A percentile compares a stretch with the other conserved stretches of the same genome.
These are phyloP conservation scores for Campylomormyrus tamandua DNA, from an alignment of 2,113 vertebrate genomes.

Conservation along the genomic window DNA sequence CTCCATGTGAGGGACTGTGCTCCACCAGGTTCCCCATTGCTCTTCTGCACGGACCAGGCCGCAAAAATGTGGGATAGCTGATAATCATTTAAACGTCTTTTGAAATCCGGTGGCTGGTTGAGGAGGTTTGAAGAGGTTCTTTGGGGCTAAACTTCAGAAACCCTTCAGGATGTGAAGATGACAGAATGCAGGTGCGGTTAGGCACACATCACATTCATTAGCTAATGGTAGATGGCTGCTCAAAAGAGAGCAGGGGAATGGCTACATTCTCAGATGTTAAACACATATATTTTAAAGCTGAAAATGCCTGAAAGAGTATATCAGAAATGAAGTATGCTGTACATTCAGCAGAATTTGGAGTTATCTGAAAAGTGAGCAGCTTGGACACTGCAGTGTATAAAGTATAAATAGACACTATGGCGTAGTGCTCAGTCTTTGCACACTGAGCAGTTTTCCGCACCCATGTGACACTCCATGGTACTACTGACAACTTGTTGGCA, in stretches of 20 bases:
- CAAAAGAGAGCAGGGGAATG: neutral
- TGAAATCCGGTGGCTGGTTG: neutral
- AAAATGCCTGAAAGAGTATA: neutral
- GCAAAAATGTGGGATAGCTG: neutral
- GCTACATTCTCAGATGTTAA: neutral
- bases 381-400: neutral
- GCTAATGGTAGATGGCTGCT: neutral
- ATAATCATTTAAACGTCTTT: neutral
- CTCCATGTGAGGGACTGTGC: neutral
- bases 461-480: neutral
- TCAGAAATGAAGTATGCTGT: neutral
- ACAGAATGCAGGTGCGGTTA: neutral
- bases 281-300: neutral
- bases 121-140: neutral
- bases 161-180: neutral
- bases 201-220: neutral
- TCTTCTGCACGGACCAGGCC: neutral
- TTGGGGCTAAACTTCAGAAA: neutral
- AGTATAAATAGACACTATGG: neutral
- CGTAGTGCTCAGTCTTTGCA: neutral
- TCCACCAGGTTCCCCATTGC: neutral
- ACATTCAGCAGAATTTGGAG: neutral
- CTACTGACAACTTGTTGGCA: neutral
- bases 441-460: neutral
- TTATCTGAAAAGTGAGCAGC: neutral